Base-by-base conservation (phyloP, 2,113 vertebrate species). In the Bos indicus region DNA sequence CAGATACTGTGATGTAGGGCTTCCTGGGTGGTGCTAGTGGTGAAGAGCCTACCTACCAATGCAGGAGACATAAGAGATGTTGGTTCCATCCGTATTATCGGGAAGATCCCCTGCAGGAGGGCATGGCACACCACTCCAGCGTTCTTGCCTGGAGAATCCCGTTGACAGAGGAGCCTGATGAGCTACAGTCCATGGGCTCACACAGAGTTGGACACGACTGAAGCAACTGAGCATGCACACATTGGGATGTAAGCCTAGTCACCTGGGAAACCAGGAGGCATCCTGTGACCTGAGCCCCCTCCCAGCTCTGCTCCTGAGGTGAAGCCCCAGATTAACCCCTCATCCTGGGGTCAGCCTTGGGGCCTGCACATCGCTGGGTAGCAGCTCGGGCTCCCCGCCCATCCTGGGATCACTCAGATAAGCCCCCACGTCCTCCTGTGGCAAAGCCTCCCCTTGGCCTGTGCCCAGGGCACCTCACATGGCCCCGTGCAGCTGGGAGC, bases 141-240 rank as follows among this genome's bases (percentile, higher is more conserved):
- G 0, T 19, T 5, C 62, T 19, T 19, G 33, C 33, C 16, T 19
- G 33, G 33, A 67, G 62, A n/a, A n/a, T 1, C 62, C 33, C 7
- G 1, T 2, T 17, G 7, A 19, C 16, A 19, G 33, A 67, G 33
- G 16, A 4, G 57, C 7, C 33, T 10, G 62, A 4, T 10, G 62
- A 5, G 62, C 62, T n/a, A 1, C 30, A 9, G 62, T 16, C 62
- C 30, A 9, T 4, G 33, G 15, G 33, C 7, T 67, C 62, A 2
- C 7, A 0, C 62, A 67, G 62, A 67, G 33, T 0, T n/a, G 33
- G 33, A 10, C 33, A 2, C 16, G 7, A 5, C 62, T 0, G 3
- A n/a, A n/a, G 33, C 33, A 8, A 2, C 33, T 19, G 62, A 17
- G 15, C 30, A 9, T 0, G 15, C 33, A 16, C 60, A 8, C 62